Base-by-base conservation (phyloP, 2,888 invertebrate species). In the Plebejus melissa region DNA sequence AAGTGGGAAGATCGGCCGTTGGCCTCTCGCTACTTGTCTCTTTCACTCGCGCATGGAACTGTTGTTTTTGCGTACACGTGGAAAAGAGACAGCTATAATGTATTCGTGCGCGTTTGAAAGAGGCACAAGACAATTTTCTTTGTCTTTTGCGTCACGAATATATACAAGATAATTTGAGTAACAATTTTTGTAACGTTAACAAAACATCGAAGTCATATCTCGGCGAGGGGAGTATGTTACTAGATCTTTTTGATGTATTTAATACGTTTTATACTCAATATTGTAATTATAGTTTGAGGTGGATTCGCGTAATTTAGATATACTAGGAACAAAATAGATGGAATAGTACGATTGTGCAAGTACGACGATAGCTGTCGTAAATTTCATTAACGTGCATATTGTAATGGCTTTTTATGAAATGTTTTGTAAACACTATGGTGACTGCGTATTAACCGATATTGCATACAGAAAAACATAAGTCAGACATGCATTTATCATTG, bases 221-320 rank as follows among this genome's bases (percentile, higher is more conserved):
- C 86, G 84, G 82, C 80, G 79, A 81, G 82, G 82, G 79, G 81
- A 83, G 84, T 87, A 85, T 85, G 82, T 86, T 82, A 86, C 82
- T 87, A 87, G 88, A 87, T 87, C 84, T 89, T 92, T 90, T 90
- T 87, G 87, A 90, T 88, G 89, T 91, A 91, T 91, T 91, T 91
- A 87, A 90, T 89, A 90, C 89, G 88, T 91, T 91, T 91, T 91
- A 86, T 91, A 92, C 91, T 90, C 90, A 86, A 83, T 89, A 88
- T 87, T 87, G 84, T 90, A 88, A 87, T 86, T 88, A 90, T 89
- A 84, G 79, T 83, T 83, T 80, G 86, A 85, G 84, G 84, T 85
- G 86, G 84, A 87, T 80, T 82, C 81, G 80, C 75, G 79, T 81
- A 81, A 79, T 58, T 79, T 85, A 85, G 83, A 79, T 80, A 80